Conservation (phyloP, 2,113 vertebrate genomes). For the Circaetus gallicus region DNA sequence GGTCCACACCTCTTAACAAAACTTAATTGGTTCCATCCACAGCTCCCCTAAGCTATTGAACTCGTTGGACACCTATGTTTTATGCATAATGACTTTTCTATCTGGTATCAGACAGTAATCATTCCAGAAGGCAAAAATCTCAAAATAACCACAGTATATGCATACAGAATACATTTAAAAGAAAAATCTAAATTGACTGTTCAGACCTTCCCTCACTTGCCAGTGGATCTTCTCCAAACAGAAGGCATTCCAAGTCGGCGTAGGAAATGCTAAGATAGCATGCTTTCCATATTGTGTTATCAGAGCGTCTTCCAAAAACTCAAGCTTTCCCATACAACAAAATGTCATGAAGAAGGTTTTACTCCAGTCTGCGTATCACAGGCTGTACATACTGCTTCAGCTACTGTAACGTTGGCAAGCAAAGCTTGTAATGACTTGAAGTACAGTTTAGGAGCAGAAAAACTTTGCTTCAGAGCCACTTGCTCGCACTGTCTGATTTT, state of each 20-base stretch:
- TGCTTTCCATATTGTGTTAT: slow-evolving; percentile 77
- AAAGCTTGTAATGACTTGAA: slow-evolving; percentile 56
- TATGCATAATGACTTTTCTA: slow-evolving; percentile 79
- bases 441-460: slow-evolving; percentile 62
- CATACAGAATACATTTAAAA: slow-evolving; percentile 83
- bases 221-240: slow-evolving; percentile 78
- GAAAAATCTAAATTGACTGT: slow-evolving; percentile 82
- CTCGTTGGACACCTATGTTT: slow-evolving; percentile 72
- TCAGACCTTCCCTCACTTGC: slow-evolving; percentile 79
- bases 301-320: slow-evolving; percentile 72
- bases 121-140: slow-evolving; percentile 84
- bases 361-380: slow-evolving; percentile 69
- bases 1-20: slow-evolving; percentile 46
- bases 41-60: slow-evolving; percentile 57
- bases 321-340: slow-evolving; percentile 74
- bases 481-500: slow-evolving; percentile 46
- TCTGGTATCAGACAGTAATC: slow-evolving; percentile 79
- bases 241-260: slow-evolving; percentile 76
- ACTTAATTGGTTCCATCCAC: slow-evolving; percentile 57
- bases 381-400: slow-evolving; percentile 60
- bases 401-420: slow-evolving; percentile 57
- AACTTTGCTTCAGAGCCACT: slow-evolving; percentile 47
- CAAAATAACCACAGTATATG: slow-evolving; percentile 83
- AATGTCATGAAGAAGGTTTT: slow-evolving; percentile 73
- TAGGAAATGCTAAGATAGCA: slow-evolving; percentile 76